A percentile compares a stretch with the other conserved stretches of the same genome.
Evolutionary conservation across 2,888 invertebrate genomes (phyloP).

Genomic region (Phengaris alcon): DNA sequence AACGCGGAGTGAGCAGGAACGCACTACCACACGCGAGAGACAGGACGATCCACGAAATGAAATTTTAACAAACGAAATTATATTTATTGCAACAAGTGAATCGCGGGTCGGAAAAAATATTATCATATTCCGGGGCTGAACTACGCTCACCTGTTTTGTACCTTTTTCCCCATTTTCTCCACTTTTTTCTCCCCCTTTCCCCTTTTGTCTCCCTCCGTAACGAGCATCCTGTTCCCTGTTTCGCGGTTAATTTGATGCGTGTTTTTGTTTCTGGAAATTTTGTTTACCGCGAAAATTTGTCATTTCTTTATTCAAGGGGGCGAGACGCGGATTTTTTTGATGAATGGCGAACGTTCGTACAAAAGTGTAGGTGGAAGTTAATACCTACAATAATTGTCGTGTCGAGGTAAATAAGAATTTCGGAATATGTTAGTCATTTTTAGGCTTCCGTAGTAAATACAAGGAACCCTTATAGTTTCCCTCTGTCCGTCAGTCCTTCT

Average conservation of each 20-base stretch:
- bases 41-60: too few species aligned
- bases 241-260: constrained; percentile 69
- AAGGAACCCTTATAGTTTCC: too few species aligned
- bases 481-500: too few species aligned
- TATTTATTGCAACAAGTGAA: constrained; percentile 51
- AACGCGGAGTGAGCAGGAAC: too few species aligned
- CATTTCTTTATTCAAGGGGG: constrained; percentile 44
- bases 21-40: too few species aligned
- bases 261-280: constrained; percentile 62
- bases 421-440: neutral
- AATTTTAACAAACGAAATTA: constrained; percentile 31
- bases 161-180: constrained; percentile 56
- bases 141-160: constrained; percentile 59
- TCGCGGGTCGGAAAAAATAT: constrained; percentile 58
- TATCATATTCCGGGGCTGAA: constrained; percentile 54
- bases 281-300: constrained; percentile 53
- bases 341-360: neutral
- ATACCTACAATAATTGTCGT: constrained; percentile 34
- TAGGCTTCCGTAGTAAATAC: too few species aligned
- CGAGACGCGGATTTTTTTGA: constrained; percentile 20
- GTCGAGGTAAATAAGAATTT: constrained; percentile 6
- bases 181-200: constrained; percentile 56
- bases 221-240: constrained; percentile 61
- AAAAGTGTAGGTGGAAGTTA: constrained; percentile 33
- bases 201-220: constrained; percentile 58